A percentile compares a stretch with the other conserved stretches of the same genome.
Evolutionary conservation across 64 coral and sea anemone species (phyloP).

Genomic region (Hydrozoanthus tunicans): DNA sequence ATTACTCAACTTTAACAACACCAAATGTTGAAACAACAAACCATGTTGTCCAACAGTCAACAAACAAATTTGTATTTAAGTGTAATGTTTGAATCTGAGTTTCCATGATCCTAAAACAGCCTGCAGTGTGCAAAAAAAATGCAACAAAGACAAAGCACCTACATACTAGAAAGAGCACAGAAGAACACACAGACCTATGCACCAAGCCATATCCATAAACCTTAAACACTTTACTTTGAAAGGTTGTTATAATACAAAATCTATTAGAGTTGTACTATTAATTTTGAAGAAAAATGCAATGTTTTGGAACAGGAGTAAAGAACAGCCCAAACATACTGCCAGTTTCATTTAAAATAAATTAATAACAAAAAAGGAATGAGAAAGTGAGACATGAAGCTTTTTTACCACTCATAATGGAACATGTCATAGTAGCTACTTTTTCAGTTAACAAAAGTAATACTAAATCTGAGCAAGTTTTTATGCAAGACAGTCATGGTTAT

Average conservation of each 20-base stretch:
- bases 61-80: too few relatives aligned
- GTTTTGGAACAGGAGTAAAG: neutral
- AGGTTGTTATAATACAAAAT: neutral
- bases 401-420: slow-evolving; percentile 12
- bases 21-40: too few relatives aligned
- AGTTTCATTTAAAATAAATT: neutral
- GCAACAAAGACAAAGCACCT: neutral
- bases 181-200: neutral
- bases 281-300: neutral
- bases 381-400: neutral
- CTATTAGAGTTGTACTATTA: neutral
- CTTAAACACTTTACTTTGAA: neutral
- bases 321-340: neutral
- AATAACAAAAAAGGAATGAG: neutral
- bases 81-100: neutral
- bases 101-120: neutral
- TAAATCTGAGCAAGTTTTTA: neutral
- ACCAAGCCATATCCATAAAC: neutral
- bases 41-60: too few relatives aligned
- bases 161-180: neutral
- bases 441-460: neutral
- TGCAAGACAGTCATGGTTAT: too few relatives aligned
- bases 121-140: neutral
- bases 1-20: too few relatives aligned
- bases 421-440: slow-evolving; percentile 8